Base-by-base conservation (phyloP, 2,888 invertebrate species). In the Pilophorus perplexus region DNA sequence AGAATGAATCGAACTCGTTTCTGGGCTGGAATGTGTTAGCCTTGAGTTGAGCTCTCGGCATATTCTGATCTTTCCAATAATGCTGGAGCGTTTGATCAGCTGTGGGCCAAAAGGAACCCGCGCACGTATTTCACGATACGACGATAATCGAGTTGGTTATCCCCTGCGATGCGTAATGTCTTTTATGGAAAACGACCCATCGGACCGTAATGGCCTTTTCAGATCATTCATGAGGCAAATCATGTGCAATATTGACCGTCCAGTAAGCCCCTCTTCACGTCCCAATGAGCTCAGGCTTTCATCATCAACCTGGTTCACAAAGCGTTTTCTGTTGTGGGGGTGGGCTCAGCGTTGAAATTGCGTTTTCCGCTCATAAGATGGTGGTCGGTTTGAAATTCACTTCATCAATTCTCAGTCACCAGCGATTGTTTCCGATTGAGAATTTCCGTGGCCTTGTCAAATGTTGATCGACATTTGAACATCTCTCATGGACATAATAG, bases 241-340 rank as follows among this genome's bases (percentile, higher is more conserved):
- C 52, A 52, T 52, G 52, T 52, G 52, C 52, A 52, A 52, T 52
- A 52, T 52, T 28, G 52, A 52, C 52, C 52, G 28, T 52, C 52
- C 52, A n/a, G 23, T 20, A 48, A 48, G 8, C 48, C 48, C 48
- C 20, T 14, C 16, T 20, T 23, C 28, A 25, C 52, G 52, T 22
- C 27, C 52, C 27, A 16, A 14, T 16, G 28, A 52, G 52, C 52
- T 52, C 28, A 28, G 52, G 52, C 52, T 52, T n/a, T 25, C 27
- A 52, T 28, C 52, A 28, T 28, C 52, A 52, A 52, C 52, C 18
- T 46, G 28, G 3, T 28, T 27, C 28, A 52, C 52, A 52, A 52
- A 28, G 33, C n/a, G n/a, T n/a, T n/a, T n/a, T n/a, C n/a, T n/a
- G n/a, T n/a, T n/a, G n/a, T n/a, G n/a, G n/a, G n/a, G n/a, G n/a